Base-by-base conservation (phyloP, 2,888 invertebrate genomes). In the Rhorus exstirpatorius region DNA sequence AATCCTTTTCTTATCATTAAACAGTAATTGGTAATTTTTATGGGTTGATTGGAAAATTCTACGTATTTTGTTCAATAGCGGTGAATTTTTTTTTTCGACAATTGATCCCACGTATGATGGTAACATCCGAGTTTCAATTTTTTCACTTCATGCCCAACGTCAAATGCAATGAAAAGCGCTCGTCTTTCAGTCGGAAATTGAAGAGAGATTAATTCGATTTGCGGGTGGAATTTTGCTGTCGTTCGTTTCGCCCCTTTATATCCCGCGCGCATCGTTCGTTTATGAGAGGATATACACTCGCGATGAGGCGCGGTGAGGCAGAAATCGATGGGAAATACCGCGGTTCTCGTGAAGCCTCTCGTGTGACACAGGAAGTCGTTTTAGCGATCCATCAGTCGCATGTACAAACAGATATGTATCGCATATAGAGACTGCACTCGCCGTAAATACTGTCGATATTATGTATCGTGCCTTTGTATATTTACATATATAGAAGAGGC, bases 311-410 rank as follows among this genome's bases (percentile, higher is more conserved):
- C n/a, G 17, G 21, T 3, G 31, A 10, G 38, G 38, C 8, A 8
- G 14, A 49, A 67, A 68, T 79, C 74, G 61, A 79, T 74, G 74
- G 31, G 72, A 41, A 79, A 67, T 65, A 38, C 46, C 41, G 12
- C 46, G 78, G 21, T 17, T 35, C 51, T 61, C 10, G 72, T 51
- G 60, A 60, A 72, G n/a, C n/a, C 67, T 51, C 58, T 58, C 17
- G 51, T 74, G 49, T 74, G 58, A 72, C 72, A 67, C 51, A 8
- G 79, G 67, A 79, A 74, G 60, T 55, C 31, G 58, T 21, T 58
- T 55, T 41, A 44, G 24, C n/a, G 53, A 53, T 68, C 38, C 68
- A 21, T 8, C 70, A 55, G 17, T 35, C 24, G 3, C 35, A 41
- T 19, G 61, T 26, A 65, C 41, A 38, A 44, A 55, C 10, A 68